Evolutionary conservation across 2,113 vertebrate genomes (phyloP).

Genomic region (Siniperca chuatsi): DNA sequence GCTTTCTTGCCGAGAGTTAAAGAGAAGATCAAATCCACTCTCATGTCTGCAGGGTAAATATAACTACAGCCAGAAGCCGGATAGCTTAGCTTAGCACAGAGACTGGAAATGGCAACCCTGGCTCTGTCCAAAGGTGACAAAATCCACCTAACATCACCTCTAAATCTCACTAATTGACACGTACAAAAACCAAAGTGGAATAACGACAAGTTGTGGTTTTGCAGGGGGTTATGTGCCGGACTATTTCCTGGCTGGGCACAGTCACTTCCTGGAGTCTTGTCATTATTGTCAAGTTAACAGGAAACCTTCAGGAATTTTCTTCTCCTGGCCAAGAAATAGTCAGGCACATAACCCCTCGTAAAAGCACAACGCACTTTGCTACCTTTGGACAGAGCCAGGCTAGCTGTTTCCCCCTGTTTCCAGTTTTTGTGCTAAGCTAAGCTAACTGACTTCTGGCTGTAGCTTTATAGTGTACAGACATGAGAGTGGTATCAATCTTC

Average conservation of each 20-base stretch:
- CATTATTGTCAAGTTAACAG: too few relatives aligned
- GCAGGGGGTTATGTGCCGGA: too few relatives aligned
- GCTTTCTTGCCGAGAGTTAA: background rate
- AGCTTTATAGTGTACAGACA: background rate
- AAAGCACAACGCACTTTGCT: background rate
- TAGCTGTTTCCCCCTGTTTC: background rate
- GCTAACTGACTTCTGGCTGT: background rate
- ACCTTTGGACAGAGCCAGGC: background rate
- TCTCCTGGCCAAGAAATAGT: background rate
- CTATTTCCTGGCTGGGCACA: too few relatives aligned
- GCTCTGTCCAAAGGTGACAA: background rate
- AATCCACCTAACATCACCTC: background rate
- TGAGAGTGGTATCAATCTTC: background rate
- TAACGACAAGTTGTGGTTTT: too few relatives aligned
- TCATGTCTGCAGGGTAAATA: background rate
- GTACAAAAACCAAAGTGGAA: background rate
- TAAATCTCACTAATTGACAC: background rate
- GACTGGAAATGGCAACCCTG: background rate
- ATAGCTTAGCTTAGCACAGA: background rate
- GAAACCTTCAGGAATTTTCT: too few relatives aligned
- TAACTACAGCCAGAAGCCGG: background rate
- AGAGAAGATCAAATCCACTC: background rate
- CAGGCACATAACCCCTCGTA: background rate
- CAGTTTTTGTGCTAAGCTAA: background rate
- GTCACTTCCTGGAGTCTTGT: too few relatives aligned